Conservation (phyloP, 2,113 vertebrate genomes). For the Bujurquina vittata region DNA sequence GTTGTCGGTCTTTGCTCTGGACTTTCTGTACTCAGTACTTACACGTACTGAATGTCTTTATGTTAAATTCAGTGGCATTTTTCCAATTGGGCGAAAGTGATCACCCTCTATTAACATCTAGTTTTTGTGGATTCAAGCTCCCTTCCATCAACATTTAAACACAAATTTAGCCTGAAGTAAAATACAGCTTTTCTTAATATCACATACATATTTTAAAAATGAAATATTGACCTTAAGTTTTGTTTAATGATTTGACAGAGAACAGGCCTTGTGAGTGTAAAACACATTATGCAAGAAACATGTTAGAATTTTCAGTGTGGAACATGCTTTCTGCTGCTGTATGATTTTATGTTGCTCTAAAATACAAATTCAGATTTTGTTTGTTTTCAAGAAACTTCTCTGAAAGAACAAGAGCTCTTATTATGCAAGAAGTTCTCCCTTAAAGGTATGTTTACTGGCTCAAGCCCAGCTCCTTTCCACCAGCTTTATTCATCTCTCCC, state of each 20-base stretch:
- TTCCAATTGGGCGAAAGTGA: neutral
- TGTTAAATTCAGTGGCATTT: neutral
- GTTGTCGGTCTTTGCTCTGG: neutral
- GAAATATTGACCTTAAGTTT: neutral
- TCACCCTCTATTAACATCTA: neutral
- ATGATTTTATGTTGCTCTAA: neutral
- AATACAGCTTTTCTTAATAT: neutral
- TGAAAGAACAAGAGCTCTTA: neutral
- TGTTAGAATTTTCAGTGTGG: neutral
- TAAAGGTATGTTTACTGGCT: neutral
- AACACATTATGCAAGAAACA: neutral
- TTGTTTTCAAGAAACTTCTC: neutral
- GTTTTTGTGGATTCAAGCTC: neutral
- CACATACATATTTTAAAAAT: neutral
- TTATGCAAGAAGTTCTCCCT: neutral
- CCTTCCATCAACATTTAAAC: neutral
- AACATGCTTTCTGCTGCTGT: neutral
- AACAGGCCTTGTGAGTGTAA: neutral
- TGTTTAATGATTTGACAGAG: neutral
- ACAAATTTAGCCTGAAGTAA: neutral
- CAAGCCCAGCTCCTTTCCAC: neutral
- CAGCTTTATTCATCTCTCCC: neutral
- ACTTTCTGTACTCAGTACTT: neutral
- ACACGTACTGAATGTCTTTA: neutral
- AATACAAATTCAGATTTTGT: neutral